Conservation (phyloP, 2,888 invertebrate species). For the Zelleria hepariella region DNA sequence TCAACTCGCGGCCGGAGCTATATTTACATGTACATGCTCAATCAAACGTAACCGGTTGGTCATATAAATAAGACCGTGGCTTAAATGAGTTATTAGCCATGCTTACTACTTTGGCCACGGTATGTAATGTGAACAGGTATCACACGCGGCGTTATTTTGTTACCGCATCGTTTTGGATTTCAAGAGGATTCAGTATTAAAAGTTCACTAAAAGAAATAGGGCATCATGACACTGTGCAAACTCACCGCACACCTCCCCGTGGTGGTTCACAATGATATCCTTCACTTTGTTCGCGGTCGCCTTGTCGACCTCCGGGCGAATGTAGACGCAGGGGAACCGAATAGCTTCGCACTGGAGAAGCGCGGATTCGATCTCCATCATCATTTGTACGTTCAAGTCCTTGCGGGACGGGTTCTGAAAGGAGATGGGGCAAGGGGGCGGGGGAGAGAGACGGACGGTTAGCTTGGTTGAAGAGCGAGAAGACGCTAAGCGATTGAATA, state of each 20-base stretch:
- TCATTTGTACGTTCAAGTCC: constrained; percentile 94
- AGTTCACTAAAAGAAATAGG: too few relatives aligned
- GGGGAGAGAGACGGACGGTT: constrained; percentile 21
- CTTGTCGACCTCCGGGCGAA: constrained; percentile 90
- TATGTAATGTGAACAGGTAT: too few relatives aligned
- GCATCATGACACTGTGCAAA: too few relatives aligned
- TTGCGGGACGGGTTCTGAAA: constrained; percentile 89
- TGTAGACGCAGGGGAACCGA: constrained; percentile 83
- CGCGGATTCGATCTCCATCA: constrained; percentile 89
- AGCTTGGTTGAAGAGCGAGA: constrained; percentile 19
- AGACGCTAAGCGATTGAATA: not conserved
- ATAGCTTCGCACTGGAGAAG: constrained; percentile 86
- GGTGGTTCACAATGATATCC: constrained; percentile 89
- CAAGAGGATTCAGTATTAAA: not conserved
- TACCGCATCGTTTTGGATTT: not conserved
- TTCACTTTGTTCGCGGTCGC: constrained; percentile 83
- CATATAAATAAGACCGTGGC: too few relatives aligned
- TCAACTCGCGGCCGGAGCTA: too few relatives aligned
- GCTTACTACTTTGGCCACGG: too few relatives aligned
- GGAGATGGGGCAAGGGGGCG: constrained; percentile 26
- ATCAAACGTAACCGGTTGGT: too few relatives aligned
- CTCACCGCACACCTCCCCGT: constrained; percentile 79
- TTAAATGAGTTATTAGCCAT: too few relatives aligned
- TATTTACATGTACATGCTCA: too few relatives aligned
- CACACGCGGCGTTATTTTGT: too few relatives aligned